phyloP scores from a whole-genome alignment of 1,140 invertebrate species.

The Brachionus koreanus region DNA sequence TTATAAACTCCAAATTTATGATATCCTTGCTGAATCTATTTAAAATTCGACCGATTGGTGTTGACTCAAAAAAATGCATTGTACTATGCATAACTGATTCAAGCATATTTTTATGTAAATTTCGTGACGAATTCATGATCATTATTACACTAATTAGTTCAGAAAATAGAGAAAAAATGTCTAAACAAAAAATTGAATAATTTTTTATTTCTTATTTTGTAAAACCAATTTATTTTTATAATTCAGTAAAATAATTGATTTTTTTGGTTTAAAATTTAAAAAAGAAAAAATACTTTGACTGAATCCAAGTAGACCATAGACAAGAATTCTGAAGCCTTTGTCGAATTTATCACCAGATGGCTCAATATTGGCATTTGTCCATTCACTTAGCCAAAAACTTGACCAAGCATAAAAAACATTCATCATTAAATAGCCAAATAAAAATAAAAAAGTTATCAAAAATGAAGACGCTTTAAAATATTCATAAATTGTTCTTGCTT shows the following conservation, averaged over 20 bases:
- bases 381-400: constrained; percentile 39
- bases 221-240: too few species aligned
- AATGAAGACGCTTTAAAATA: constrained; percentile 28
- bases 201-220: too few species aligned
- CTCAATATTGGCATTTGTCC: constrained; percentile 19
- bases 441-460: background rate
- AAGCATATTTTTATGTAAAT: background rate
- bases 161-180: background rate
- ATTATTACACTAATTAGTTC: constrained; percentile 3
- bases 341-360: background rate
- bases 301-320: constrained; percentile 49
- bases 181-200: background rate
- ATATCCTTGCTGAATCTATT: constrained; percentile 67
- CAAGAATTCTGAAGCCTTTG: constrained; percentile 43
- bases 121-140: constrained; percentile 9
- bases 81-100: constrained; percentile 66
- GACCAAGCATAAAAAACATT: background rate
- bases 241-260: too few species aligned
- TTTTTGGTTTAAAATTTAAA: too few species aligned
- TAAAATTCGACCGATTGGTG: constrained; percentile 71
- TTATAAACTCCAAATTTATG: constrained; percentile 58
- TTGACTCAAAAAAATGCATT: constrained; percentile 70
- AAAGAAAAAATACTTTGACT: background rate
- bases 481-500: background rate
- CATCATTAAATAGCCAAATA: constrained; percentile 9